Conservation (phyloP, 2,113 vertebrate species). For the Dromiciops gliroides region DNA sequence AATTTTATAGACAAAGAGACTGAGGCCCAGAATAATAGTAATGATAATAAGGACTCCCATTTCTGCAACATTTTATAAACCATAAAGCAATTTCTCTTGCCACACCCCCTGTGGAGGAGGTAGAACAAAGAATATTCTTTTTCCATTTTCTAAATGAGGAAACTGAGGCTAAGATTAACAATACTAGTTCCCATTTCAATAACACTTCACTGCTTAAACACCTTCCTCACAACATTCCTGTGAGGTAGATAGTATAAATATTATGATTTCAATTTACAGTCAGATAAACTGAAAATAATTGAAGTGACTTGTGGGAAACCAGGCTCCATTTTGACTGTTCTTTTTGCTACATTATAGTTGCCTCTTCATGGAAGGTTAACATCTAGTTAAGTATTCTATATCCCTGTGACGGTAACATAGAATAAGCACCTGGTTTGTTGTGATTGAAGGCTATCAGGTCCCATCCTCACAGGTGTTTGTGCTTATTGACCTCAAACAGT, state of each 20-base stretch:
- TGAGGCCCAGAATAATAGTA: slow-evolving; percentile 6
- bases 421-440: not conserved
- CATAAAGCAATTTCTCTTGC: not conserved
- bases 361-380: not conserved
- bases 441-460: not conserved
- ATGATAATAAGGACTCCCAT: not conserved
- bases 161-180: not conserved
- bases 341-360: not conserved
- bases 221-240: not conserved
- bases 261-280: not conserved
- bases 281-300: not conserved
- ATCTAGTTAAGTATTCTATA: not conserved
- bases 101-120: not conserved
- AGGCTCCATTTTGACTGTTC: not conserved
- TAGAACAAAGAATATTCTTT: not conserved
- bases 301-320: not conserved
- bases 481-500: not conserved
- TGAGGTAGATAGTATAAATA: not conserved
- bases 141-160: not conserved
- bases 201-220: not conserved
- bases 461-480: not conserved
- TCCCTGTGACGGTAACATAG: not conserved
- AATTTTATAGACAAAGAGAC: slow-evolving; percentile 41
- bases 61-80: not conserved
- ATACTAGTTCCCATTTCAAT: not conserved